Evolutionary conservation across 2,888 invertebrate species (phyloP), one percentile per base, ranked within the genome.

Genomic region (Dichetophora obliterata): DNA sequence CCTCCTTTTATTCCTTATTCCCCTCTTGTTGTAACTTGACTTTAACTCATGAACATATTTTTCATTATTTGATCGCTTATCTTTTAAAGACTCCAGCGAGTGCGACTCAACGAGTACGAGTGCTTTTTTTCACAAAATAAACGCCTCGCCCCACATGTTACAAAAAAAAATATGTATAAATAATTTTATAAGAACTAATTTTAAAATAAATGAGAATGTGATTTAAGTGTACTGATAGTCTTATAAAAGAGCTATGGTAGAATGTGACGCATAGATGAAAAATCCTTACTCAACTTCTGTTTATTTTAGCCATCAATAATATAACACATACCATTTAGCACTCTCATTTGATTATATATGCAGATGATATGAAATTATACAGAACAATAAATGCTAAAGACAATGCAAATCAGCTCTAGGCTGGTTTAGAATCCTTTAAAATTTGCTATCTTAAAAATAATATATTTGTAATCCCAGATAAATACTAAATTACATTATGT

Each of bases 61-160:
- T 77, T 81, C 77, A 78, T 78, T 80, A 76, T 79, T 80, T 80
- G 79, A 81, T 81, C 72, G 79, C 81, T 80, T 80, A 81, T 81
- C 82, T 82, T 59, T 48, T 37, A 77, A 78, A 71, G 57, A 54
- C 27, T 52, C 24, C 14, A 65, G 19, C 66, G 48, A 24, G 24
- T 24, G 59, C 59, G 59, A 59, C 27, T 54, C 19, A 54, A 61
- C 27, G 61, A 61, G 61, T 61, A 16, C 11, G 61, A 22, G 27
- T 63, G 63, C 16, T n/a, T 34, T 34, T 63, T 31, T 63, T 14
- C 5, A 1, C 19, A 8, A 5, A 14, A 43, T n/a, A 34, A 34
- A n/a, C 63, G n/a, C 63, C 63, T 63, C 61, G 31, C 31, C 31
- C 11, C 63, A n/a, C 34, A 31, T 34, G 27, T 31, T 59, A 24